Conservation (phyloP, 2,888 invertebrate genomes). For the Galerucella nymphaeae region DNA sequence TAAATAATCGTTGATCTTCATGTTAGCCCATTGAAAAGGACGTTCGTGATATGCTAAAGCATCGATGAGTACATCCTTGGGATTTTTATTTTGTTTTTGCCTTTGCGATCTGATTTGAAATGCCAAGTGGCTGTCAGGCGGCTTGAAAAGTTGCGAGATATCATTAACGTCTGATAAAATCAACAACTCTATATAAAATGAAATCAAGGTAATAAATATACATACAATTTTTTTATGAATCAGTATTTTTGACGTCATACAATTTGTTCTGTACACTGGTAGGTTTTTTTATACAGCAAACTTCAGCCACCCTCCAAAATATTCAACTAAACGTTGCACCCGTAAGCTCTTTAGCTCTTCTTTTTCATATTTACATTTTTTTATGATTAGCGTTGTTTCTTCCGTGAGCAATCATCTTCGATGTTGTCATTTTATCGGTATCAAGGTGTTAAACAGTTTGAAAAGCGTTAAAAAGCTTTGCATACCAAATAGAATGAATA, state of each 20-base stretch:
- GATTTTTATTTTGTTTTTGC: neutral
- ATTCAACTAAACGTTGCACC: neutral
- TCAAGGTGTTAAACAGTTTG: slow-evolving; percentile 32
- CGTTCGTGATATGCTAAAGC: neutral
- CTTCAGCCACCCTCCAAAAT: neutral
- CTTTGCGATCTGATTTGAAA: neutral
- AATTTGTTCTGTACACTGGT: too few relatives aligned
- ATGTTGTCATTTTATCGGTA: slow-evolving; percentile 5
- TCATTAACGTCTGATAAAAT: neutral
- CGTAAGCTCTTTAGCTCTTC: neutral
- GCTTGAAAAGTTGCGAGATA: slow-evolving; percentile 4
- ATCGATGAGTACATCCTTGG: neutral
- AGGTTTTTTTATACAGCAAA: too few relatives aligned
- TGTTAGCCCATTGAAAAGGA: neutral
- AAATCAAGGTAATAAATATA: neutral
- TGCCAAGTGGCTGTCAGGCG: neutral
- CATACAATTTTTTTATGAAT: too few relatives aligned
- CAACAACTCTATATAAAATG: neutral
- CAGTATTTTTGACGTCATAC: too few relatives aligned
- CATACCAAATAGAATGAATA: slow-evolving; percentile 44
- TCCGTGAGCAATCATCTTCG: slow-evolving; percentile 1
- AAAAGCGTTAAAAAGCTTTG: slow-evolving; percentile 42
- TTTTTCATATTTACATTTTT: neutral
- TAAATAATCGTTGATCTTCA: neutral
- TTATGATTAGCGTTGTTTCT: neutral